Evolutionary conservation across 2,888 invertebrate genomes (phyloP).

Genomic region (Brachyopa scutellaris): DNA sequence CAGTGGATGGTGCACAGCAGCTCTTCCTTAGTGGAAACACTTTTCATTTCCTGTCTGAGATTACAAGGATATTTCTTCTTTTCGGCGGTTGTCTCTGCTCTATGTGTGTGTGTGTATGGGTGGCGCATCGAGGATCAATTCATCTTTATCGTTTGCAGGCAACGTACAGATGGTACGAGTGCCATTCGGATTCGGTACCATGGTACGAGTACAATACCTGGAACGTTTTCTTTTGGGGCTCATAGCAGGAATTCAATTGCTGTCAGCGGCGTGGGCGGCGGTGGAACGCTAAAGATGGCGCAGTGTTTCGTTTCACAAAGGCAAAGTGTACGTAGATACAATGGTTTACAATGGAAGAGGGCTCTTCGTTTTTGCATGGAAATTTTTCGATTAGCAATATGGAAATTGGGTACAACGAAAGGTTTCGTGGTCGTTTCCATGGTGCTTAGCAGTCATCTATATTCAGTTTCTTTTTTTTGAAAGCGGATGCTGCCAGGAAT

Average conservation of each 20-base stretch:
- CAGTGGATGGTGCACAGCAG: conserved; percentile 28
- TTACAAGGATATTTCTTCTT: conserved; percentile 50
- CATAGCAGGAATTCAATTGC: conserved; percentile 22
- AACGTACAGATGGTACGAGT: not conserved
- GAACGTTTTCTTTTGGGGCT: conserved; percentile 21
- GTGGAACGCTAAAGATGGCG: not conserved
- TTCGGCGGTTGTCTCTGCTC: not conserved
- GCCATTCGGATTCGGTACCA: conserved; percentile 30
- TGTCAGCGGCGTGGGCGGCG: conserved; percentile 3
- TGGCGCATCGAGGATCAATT: conserved; percentile 56
- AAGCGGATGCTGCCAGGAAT: no score
- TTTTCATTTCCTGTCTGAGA: conserved; percentile 71
- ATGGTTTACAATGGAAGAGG: conserved; percentile 27
- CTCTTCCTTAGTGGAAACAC: conserved; percentile 67
- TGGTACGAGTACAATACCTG: conserved; percentile 33
- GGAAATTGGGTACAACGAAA: conserved; percentile 26
- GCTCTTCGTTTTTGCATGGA: not conserved
- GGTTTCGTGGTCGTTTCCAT: no score
- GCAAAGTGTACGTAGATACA: not conserved
- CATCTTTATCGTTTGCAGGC: conserved; percentile 63
- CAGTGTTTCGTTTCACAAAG: conserved; percentile 24
- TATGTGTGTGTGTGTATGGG: not conserved
- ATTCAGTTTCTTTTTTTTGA: no score
- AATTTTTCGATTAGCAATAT: conserved; percentile 50
- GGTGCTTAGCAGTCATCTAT: no score